phyloP scores from a whole-genome alignment of 2,113 vertebrate genomes.

The Muntiacus muntjak region DNA sequence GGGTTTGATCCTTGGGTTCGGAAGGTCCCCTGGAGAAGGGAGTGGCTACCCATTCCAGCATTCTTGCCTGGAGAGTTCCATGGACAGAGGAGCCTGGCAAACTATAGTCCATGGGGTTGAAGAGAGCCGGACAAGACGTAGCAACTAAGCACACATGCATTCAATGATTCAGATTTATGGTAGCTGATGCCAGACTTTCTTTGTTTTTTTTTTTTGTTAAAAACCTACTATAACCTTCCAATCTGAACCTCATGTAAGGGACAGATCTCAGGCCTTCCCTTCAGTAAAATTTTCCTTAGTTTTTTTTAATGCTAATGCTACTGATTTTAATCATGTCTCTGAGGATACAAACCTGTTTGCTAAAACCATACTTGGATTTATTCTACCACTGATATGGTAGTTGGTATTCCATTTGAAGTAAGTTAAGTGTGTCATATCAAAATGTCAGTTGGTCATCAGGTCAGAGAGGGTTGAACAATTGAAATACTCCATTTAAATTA shows the following conservation, averaged over 20 bases:
- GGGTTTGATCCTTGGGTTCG: not conserved
- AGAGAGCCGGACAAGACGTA: not conserved
- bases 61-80: not conserved
- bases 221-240: not conserved
- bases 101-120: not conserved
- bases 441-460: not conserved
- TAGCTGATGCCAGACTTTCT: not conserved
- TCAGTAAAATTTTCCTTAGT: not conserved
- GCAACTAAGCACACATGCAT: not conserved
- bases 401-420: not conserved
- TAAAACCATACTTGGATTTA: not conserved
- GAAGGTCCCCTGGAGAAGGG: not conserved
- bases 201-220: not conserved
- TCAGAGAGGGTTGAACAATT: not conserved
- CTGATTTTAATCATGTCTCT: not conserved
- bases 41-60: not conserved
- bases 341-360: not conserved
- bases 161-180: not conserved
- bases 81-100: not conserved
- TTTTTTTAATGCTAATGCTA: not conserved
- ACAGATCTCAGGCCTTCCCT: conserved; percentile 3
- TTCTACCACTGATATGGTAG: not conserved
- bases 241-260: not conserved
- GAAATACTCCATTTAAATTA: not conserved
- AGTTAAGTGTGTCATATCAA: not conserved